phyloP scores from a whole-genome alignment of 1,140 invertebrate genomes.

The Acromyrmex heyeri region DNA sequence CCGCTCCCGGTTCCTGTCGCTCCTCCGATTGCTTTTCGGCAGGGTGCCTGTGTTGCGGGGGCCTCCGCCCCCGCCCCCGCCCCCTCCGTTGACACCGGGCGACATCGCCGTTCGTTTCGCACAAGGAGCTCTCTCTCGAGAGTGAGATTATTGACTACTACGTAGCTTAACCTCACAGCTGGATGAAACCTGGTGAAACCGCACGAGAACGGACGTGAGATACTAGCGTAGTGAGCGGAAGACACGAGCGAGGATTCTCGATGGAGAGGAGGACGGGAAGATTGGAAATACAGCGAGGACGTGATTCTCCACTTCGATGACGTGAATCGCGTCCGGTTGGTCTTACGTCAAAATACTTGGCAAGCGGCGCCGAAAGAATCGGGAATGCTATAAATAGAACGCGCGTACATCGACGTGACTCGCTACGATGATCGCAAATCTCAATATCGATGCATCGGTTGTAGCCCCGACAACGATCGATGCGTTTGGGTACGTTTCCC shows the following conservation, averaged over 20 bases:
- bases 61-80: constrained; percentile 78
- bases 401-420: constrained; percentile 69
- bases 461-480: constrained; percentile 20
- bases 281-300: no score
- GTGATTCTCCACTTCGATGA: not conserved
- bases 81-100: constrained; percentile 81
- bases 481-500: not conserved
- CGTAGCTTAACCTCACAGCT: constrained; percentile 4
- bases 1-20: constrained; percentile 80
- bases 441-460: constrained; percentile 22
- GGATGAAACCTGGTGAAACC: not conserved
- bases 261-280: no score
- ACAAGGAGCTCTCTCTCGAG: constrained; percentile 33
- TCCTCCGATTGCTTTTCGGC: constrained; percentile 82
- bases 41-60: constrained; percentile 81
- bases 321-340: constrained; percentile 59
- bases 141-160: constrained; percentile 2
- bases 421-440: constrained; percentile 49
- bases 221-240: not conserved
- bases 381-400: constrained; percentile 71
- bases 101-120: constrained; percentile 73
- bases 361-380: constrained; percentile 52
- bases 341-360: constrained; percentile 77
- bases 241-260: not conserved
- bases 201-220: not conserved